phyloP scores from a whole-genome alignment of 2,797 vertebrate species.

The Serranus cabrilla region DNA sequence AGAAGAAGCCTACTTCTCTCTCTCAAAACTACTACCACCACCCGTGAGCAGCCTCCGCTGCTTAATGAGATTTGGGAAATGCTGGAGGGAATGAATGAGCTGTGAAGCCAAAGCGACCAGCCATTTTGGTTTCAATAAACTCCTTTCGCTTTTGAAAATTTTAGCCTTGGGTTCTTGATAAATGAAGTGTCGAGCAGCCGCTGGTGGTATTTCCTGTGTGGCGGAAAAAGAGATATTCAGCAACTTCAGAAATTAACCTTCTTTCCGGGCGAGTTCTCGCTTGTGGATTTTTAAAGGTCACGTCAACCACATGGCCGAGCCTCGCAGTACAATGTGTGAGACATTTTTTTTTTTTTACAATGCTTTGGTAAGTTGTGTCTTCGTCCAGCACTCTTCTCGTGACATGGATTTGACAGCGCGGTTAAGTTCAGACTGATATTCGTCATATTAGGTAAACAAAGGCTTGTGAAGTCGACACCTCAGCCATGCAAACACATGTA shows the following conservation, averaged over 20 bases:
- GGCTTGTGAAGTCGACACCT: neutral
- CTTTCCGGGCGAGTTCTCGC: neutral
- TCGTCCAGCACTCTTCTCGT: neutral
- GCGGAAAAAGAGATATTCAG: conserved; percentile 56
- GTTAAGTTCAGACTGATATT: conserved; percentile 11
- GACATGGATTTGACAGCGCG: neutral
- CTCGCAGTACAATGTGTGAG: neutral
- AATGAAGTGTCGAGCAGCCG: conserved; percentile 61
- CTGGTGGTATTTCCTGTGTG: conserved; percentile 61
- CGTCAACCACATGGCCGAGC: neutral
- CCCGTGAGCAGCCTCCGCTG: conserved; percentile 17
- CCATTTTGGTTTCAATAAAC: conserved; percentile 68
- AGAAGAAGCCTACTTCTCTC: conserved; percentile 10
- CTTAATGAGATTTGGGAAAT: conserved; percentile 71
- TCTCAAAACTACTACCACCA: conserved; percentile 16
- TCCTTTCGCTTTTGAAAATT: conserved; percentile 49
- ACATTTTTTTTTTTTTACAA: neutral
- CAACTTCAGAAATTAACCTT: conserved; percentile 60
- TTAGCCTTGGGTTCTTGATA: conserved; percentile 67
- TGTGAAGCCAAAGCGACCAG: conserved; percentile 44
- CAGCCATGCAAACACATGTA: conserved; percentile 3
- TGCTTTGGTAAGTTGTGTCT: neutral
- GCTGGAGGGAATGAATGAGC: conserved; percentile 61
- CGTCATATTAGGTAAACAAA: neutral
- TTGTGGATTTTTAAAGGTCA: conserved; percentile 62